Base-by-base conservation (phyloP, 2,797 vertebrate species). In the Salarias fasciatus region DNA sequence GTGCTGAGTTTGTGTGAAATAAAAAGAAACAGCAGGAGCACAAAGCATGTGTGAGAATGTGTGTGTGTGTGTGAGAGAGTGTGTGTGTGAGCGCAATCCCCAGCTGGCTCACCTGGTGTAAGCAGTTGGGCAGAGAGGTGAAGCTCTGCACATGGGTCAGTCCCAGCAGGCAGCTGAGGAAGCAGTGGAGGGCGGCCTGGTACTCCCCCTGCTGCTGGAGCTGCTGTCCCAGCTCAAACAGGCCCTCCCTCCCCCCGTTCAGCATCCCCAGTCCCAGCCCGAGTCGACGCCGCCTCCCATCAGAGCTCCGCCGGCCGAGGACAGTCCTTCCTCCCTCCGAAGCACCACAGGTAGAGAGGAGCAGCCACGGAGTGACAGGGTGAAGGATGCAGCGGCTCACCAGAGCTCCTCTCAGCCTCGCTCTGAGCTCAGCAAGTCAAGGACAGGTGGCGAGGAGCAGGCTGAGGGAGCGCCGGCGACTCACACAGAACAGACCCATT, bases 201-300 rank as follows among this genome's bases (percentile, higher is more conserved):
- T 90, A 87, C 87, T 94, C 92, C 79, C 93, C 93, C 85, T 94
- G 92, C 90, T 90, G 92, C 88, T 93, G 93, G 86, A 94, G 91
- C 91, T 89, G 91, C 90, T 87, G 92, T 91, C 93, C 93, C 91
- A 93, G 92, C 90, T 93, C 89, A 82, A 93, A 94, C 79, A 94
- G 91, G 85, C 92, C 93, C 91, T 94, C 93, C 77, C 93, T 92
- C 72, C 92, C 91, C 74, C 87, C 76, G 85, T 84, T 92, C 90
- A 94, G 88, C 93, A 94, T 94, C 88, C 91, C 91, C 87, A 79
- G 84, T 90, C 87, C 86, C 90, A 86, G 85, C 80, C 80, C 51
- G 78, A 86, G 82, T 72, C 86, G 73, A 85, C 74, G 69, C 81
- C 44, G 76, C 86, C 88, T 90, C 86, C 92, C 92, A 93, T 93